A percentile compares a stretch with the other conserved stretches of the same genome.
Evolutionary conservation across 2,888 invertebrate species (phyloP).

Genomic region (Antitype chi): DNA sequence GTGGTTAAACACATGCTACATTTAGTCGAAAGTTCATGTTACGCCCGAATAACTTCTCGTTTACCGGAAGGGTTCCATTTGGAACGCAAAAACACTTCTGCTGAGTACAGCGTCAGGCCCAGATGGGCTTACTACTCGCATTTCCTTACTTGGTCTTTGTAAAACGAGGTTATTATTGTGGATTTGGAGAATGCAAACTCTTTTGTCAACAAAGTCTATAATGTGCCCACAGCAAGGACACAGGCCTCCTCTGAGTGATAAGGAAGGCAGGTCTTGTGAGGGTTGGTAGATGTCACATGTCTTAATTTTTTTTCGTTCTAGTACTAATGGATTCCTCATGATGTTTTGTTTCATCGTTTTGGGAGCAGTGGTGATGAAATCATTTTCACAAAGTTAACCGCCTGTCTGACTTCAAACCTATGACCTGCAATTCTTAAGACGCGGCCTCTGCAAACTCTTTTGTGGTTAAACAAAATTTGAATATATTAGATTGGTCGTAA

Average conservation of each 20-base stretch:
- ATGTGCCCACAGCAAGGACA: no score
- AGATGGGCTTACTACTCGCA: constrained; percentile 64
- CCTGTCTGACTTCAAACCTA: no score
- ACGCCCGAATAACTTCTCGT: constrained; percentile 86
- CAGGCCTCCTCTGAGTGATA: no score
- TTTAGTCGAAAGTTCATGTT: constrained; percentile 89
- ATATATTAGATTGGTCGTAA: neutral
- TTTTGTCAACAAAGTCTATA: neutral
- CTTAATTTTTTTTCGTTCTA: no score
- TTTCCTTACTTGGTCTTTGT: constrained; percentile 68
- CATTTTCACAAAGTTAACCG: no score
- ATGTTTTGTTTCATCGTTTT: no score
- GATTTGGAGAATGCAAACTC: neutral
- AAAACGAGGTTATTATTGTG: constrained; percentile 26
- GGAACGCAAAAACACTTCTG: constrained; percentile 75
- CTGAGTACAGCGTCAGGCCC: constrained; percentile 65
- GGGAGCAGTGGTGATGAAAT: no score
- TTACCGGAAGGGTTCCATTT: constrained; percentile 79
- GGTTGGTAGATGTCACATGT: no score
- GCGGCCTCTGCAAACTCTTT: neutral
- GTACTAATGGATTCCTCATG: no score
- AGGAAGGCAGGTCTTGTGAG: no score
- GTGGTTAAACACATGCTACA: constrained; percentile 90
- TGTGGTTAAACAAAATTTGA: neutral
- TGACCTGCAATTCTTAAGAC: no score